Base-by-base conservation (phyloP, 2,113 vertebrate species). In the Ammodytes marinus region DNA sequence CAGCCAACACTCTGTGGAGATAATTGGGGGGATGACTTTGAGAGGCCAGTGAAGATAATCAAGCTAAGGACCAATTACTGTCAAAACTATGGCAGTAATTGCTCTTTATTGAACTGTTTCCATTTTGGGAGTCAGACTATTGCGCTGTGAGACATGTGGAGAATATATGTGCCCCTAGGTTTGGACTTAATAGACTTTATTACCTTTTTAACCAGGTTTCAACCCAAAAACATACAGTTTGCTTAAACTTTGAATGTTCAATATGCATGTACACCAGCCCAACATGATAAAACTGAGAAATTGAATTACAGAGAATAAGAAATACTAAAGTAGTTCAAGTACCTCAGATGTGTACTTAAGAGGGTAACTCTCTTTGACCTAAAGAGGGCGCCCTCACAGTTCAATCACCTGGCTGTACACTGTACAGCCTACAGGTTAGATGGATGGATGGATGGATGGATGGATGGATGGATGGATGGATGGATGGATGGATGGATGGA, bases 331-430 rank as follows among this genome's bases (percentile, higher is more conserved):
- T 27, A 27, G 27, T 27, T 1, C 27, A 27, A 27, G 27, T 27
- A 27, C 27, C 27, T 27, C 27, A 27, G 27, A 27, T 27, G 27
- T 27, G 27, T 27, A 27, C 27, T 27, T 27, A 27, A 27, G 27
- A 27, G 27, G 27, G 27, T 27, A 27, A 27, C 27, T 27, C 27
- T 27, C 8, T 46, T 68, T 7, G 7, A 65, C 88, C 92, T 90
- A 80, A 76, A 88, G 93, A 88, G 89, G 91, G 93, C 87, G 91
- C 93, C 65, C 54, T 90, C 53, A 60, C 52, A 17, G 74, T 50
- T 79, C 69, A 75, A n/a, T 78, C 74, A 87, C 69, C 82, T 87
- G 80, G 40, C 55, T 70, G 47, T 43, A 55, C 9, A 43, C 11
- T 46, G 66, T 2, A 55, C 49, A 80, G 71, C 67, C 79, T 42